Evolutionary conservation across 2,113 vertebrate genomes (phyloP), one percentile per base, ranked within the genome.

Genomic region (Formicarius rufipectus): DNA sequence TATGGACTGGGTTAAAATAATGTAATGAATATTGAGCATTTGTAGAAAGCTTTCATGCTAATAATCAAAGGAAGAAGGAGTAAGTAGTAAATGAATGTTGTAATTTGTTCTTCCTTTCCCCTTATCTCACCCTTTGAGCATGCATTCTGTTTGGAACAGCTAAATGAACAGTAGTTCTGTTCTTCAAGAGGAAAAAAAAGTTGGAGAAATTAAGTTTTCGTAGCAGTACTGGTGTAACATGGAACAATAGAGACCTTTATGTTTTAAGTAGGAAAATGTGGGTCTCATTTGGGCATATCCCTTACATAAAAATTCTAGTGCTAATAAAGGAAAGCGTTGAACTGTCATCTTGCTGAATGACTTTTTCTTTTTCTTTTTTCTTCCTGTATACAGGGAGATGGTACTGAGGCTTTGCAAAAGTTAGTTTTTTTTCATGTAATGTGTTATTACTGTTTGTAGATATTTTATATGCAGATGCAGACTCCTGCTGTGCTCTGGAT

Each of bases 171-270:
- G 95, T 94, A 94, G 90, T 94, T 92, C 90, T 84, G 79, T 96
- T 96, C 90, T 96, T 95, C 63, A 53, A 76, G 79, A 53, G 64
- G 31, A 49, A 86, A 95, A 96, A 95, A 95, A 94, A 85, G 62
- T 77, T 94, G 92, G 59, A 91, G 87, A 96, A 95, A 96, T 88
- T 83, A 93, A 93, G 67, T 96, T 96, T 96, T 96, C 87, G 28
- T 88, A 90, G 75, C 76, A 83, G 82, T 47, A 71, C 85, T 96
- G 87, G 90, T 95, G 59, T 86, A 95, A 60, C 52, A 63, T 33
- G 37, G 72, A 95, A 96, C 95, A 97, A 97, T 94, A 93, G 93
- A 90, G 96, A 94, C 90, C 89, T 96, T 95, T 97, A 88, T 96
- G 59, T 96, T 95, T 93, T 95, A 95, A 96, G 85, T 19, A 82